Base-by-base conservation (phyloP, 2,113 vertebrate genomes). In the Bombycilla garrulus region DNA sequence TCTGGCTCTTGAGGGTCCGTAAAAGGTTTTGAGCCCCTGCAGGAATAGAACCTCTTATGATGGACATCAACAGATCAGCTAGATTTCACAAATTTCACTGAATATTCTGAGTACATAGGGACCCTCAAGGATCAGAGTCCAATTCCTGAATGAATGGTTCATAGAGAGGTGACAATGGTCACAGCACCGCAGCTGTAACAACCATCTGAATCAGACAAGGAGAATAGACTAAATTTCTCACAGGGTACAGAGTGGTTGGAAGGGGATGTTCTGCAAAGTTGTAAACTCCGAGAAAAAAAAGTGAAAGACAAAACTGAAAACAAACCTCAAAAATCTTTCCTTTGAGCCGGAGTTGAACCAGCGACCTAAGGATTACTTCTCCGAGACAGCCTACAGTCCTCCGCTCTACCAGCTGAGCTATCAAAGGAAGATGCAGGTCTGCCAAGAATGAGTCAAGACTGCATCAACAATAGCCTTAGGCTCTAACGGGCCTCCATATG, bases 341-440 rank as follows among this genome's bases (percentile, higher is more conserved):
- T 93, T 88, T 73, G 48, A 96, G 92, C 88, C 16, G 4, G 86
- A 96, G 36, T 81, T 88, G 86, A 95, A 94, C 92, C 90, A 95
- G 90, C 40, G 12, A 95, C 95, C 95, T 96, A 96, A 93, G 79
- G 62, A 83, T 95, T 66, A 60, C 86, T 90, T 44, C 44, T 4
- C 31, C 33, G 0, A 65, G 5, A 16, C 3, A 78, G 23, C 5
- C 98, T 98, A 99, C 98, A 98, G 98, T 98, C 98, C 98, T 98
- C 64, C 96, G 83, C 98, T 99, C 98, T 98, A 98, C 98, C 98
- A 98, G 97, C 98, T 98, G 98, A 98, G 98, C 98, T 98, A 99
- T 98, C 98, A 97, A 99, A 99, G 97, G 98, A 95, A 95, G 80
- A 73, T 31, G 12, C 1, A 3, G 0, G 0, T 2, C 0, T 88